Conservation (phyloP, 2,888 invertebrate genomes). For the Cepaea hortensis region DNA sequence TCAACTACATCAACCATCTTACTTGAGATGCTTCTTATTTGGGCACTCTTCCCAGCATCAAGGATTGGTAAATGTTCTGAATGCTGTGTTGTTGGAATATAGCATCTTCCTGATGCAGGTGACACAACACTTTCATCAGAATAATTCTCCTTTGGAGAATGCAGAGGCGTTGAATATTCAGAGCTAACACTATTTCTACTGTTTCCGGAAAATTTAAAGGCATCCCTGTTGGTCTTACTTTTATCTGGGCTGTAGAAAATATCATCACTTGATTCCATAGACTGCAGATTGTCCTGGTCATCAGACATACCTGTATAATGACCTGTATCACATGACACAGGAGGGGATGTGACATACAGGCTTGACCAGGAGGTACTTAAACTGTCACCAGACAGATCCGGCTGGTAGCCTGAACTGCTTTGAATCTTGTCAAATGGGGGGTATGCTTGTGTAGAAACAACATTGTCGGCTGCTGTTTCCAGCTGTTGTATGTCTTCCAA, state of each 20-base stretch:
- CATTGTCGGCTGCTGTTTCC: background rate
- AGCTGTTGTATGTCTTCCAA: background rate
- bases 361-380: slow-evolving; percentile 34
- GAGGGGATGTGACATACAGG: slow-evolving; percentile 21
- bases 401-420: slow-evolving; percentile 35
- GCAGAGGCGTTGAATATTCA: slow-evolving; percentile 59
- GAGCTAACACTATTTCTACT: slow-evolving; percentile 55
- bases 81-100: slow-evolving; percentile 9
- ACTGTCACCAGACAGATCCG: slow-evolving; percentile 22
- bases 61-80: slow-evolving; percentile 10
- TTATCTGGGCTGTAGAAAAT: slow-evolving; percentile 38
- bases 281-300: slow-evolving; percentile 34
- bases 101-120: background rate
- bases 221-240: background rate
- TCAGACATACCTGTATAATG: slow-evolving; percentile 30
- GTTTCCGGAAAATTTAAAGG: background rate
- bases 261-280: slow-evolving; percentile 41
- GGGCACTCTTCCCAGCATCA: background rate
- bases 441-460: background rate
- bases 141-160: slow-evolving; percentile 53
- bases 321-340: slow-evolving; percentile 14
- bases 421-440: background rate
- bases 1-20: background rate
- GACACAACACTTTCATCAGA: background rate
- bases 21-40: background rate